Base-by-base conservation (phyloP, 2,113 vertebrate genomes). In the Pungitius pungitius region DNA sequence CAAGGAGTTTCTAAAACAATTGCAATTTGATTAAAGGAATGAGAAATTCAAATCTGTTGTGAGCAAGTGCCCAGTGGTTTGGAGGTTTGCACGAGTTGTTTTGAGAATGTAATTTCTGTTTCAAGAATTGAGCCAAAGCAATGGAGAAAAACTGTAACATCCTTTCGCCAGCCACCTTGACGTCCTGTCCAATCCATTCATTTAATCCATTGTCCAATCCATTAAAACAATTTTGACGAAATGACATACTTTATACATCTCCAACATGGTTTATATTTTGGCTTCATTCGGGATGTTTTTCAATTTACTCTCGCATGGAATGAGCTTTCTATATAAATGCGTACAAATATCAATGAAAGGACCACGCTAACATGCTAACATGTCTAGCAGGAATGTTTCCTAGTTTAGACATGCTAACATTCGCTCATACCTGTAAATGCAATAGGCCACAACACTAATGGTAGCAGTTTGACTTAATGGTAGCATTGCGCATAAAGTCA, bases 151-250 rank as follows among this genome's bases (percentile, higher is more conserved):
- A n/a, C n/a, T n/a, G n/a, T n/a, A 76, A 91, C 86, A 86, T 75
- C 59, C 45, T 66, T 66, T 71, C 27, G 20, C 26, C 59, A 67
- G 51, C 57, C 33, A 70, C 64, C 60, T 69, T 80, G 49, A 88
- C 75, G 81, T 73, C 72, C 15, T 56, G 68, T 12, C 54, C 54
- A n/a, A n/a, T n/a, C n/a, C n/a, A n/a, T n/a, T n/a, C n/a, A n/a
- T n/a, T n/a, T n/a, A n/a, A n/a, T n/a, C n/a, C n/a, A n/a, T n/a
- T n/a, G n/a, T 81, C 45, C 42, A 55, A 57, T 69, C 13, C 65
- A 80, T 81, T 27, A 67, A 73, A 63, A n/a, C n/a, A n/a, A n/a
- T n/a, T n/a, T n/a, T n/a, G n/a, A n/a, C n/a, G n/a, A n/a, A n/a
- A n/a, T n/a, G n/a, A n/a, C n/a, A n/a, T n/a, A n/a, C 2, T 37